phyloP scores from a whole-genome alignment of 1,140 invertebrate species.

The Conus ventricosus region DNA sequence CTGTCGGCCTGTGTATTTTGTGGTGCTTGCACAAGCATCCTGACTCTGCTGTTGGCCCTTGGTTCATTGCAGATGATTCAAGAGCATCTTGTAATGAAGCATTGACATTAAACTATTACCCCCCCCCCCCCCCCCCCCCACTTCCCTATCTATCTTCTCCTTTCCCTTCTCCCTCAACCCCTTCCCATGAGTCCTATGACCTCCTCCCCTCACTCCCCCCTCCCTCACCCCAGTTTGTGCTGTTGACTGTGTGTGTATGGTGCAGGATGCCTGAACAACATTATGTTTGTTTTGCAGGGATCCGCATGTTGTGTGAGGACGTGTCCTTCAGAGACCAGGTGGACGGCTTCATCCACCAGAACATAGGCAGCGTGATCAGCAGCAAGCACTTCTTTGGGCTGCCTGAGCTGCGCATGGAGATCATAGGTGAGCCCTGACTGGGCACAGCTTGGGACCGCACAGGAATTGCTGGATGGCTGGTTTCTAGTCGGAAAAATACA shows the following conservation, averaged over 20 bases:
- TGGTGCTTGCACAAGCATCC: too few species aligned
- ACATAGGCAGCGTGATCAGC: slow-evolving; percentile 80
- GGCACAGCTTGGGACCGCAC: too few species aligned
- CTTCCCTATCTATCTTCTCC: not conserved
- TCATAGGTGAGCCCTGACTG: slow-evolving; percentile 60
- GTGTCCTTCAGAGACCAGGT: slow-evolving; percentile 80
- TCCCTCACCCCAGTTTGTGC: not conserved
- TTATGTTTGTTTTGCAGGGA: slow-evolving; percentile 51
- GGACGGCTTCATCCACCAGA: slow-evolving; percentile 83
- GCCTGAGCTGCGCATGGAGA: slow-evolving; percentile 79
- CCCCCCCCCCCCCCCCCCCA: not conserved
- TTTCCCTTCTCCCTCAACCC: not conserved
- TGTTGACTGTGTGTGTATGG: not conserved
- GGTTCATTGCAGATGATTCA: too few species aligned
- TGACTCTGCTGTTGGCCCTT: too few species aligned
- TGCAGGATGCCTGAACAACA: not conserved
- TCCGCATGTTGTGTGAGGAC: slow-evolving; percentile 70
- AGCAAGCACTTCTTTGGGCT: slow-evolving; percentile 79
- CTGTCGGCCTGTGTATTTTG: too few species aligned
- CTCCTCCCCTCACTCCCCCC: too few species aligned
- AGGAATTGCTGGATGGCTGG: too few species aligned
- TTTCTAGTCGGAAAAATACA: too few species aligned
- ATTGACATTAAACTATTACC: not conserved
- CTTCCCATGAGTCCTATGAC: not conserved
- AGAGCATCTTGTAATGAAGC: too few species aligned